Conservation (phyloP, 2,113 vertebrate genomes). For the Phalacrocorax pelagicus region DNA sequence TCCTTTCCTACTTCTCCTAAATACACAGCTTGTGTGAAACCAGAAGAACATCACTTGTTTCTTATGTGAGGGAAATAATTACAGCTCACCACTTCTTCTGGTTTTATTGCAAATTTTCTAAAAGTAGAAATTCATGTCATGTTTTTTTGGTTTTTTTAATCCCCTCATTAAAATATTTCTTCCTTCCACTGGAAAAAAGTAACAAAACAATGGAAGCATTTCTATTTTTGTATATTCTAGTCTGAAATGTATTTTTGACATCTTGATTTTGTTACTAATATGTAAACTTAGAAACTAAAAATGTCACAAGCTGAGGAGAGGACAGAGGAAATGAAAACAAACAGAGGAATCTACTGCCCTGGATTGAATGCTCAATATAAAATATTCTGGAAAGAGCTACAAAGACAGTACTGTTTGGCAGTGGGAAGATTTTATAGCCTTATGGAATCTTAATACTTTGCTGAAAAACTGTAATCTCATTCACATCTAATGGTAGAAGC, state of each 20-base stretch:
- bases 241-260: background rate
- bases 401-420: background rate
- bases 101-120: background rate
- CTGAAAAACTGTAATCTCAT: background rate
- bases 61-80: background rate
- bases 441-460: background rate
- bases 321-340: background rate
- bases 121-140: background rate
- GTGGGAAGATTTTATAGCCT: background rate
- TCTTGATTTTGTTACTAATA: background rate
- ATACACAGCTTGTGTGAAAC: background rate
- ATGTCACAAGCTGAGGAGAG: background rate
- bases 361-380: background rate
- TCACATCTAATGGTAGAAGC: background rate
- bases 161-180: background rate
- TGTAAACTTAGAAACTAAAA: background rate
- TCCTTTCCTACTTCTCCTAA: background rate
- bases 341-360: background rate
- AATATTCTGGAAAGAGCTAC: background rate
- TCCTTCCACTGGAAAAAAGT: background rate
- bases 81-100: background rate
- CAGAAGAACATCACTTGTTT: background rate
- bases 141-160: background rate
- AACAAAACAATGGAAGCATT: background rate
- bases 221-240: background rate